Evolutionary conservation across 2,888 invertebrate genomes (phyloP), one percentile per base, ranked within the genome.

Genomic region (Strigamia maritima): DNA sequence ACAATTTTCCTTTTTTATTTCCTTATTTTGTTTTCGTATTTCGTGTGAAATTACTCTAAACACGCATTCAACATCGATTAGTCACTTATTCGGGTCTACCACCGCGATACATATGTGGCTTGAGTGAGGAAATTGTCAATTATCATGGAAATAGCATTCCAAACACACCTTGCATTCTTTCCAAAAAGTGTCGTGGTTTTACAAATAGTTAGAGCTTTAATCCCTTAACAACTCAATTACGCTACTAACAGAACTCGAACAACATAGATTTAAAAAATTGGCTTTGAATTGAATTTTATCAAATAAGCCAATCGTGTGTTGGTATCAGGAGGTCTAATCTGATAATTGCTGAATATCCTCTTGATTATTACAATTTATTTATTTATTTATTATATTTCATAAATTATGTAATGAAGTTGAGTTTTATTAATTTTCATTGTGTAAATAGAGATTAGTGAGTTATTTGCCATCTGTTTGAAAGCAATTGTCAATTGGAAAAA

Each of bases 51-150:
- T 19, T 19, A 19, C 2, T 54, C 1, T 22, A 19, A 19, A 54
- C n/a, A 6, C 54, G 54, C 19, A 54, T 54, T 54, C 3, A 4
- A 19, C 22, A 54, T 54, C 22, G 54, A 16, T 44, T 44, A n/a
- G 44, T 16, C 8, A 44, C 2, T 16, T 44, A 54, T 19, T 54
- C 54, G 54, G 54, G 19, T 8, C 19, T 19, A 19, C 8, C 16
- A 19, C n/a, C 54, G 54, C 1, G 54, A 22, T 54, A 19, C 16
- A 54, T 19, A 8, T 8, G 54, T 54, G 54, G 54, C 19, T 54
- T 54, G 19, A 70, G 70, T 28, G 70, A 28, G 70, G 28, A 70
- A 70, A 70, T 28, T 24, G 70, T 28, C 70, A 70, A 70, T 70
- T 70, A 28, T 24, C 26, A 26, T 14, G 14, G 16, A 54, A 54